Evolutionary conservation across 2,113 vertebrate genomes (phyloP).

Genomic region (Lichenostomus cassidix): DNA sequence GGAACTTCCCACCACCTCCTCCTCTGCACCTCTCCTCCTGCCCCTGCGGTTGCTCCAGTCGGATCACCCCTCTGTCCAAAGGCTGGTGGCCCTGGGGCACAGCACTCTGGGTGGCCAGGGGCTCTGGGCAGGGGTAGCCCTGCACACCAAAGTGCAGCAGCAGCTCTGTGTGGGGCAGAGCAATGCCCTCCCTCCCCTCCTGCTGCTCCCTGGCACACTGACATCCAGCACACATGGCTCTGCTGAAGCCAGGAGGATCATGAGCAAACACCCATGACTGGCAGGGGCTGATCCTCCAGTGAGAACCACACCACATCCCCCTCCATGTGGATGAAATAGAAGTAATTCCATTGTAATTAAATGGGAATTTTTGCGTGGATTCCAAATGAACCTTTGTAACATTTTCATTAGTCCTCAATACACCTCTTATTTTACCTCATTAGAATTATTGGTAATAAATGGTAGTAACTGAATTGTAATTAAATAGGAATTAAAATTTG

Average conservation of each 20-base stretch:
- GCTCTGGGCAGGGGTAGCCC: neutral
- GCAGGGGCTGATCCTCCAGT: neutral
- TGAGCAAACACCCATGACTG: neutral
- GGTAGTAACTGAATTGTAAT: constrained; percentile 66
- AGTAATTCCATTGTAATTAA: constrained; percentile 62
- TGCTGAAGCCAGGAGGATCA: neutral
- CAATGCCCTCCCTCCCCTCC: neutral
- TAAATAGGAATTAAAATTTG: constrained; percentile 75
- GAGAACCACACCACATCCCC: neutral
- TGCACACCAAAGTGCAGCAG: fast-evolving
- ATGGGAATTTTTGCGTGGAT: constrained; percentile 42
- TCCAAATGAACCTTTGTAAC: constrained; percentile 68
- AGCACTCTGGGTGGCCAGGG: fast-evolving
- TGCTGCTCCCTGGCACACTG: neutral
- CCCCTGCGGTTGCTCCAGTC: neutral
- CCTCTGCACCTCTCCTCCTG: neutral
- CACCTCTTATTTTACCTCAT: constrained; percentile 61
- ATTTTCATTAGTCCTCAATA: constrained; percentile 63
- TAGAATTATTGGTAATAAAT: constrained; percentile 71
- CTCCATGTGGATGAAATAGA: neutral
- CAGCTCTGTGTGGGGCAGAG: neutral
- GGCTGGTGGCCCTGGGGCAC: too few relatives aligned
- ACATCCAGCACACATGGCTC: neutral
- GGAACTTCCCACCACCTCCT: neutral
- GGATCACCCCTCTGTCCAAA: too few relatives aligned